phyloP scores from a whole-genome alignment of 2,797 vertebrate species.

The Malurus splendens region DNA sequence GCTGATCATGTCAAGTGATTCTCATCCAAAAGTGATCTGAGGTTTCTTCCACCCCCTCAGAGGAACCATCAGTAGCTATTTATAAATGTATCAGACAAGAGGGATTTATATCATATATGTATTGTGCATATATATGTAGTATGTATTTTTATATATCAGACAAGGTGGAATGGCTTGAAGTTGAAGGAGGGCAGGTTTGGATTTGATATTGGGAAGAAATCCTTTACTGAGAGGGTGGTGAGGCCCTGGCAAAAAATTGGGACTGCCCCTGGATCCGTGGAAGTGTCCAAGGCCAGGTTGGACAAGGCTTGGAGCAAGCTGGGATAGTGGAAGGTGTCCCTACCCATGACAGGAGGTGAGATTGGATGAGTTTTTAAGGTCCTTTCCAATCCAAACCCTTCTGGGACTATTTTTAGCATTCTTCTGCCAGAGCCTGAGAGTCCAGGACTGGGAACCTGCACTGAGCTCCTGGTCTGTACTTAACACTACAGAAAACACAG shows the following conservation, averaged over 20 bases:
- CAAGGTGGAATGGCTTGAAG: not conserved
- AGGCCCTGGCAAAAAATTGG: not conserved
- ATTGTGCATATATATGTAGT: too few species aligned
- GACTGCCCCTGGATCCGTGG: not conserved
- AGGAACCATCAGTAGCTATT: not conserved
- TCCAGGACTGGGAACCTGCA: not conserved
- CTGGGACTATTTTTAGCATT: not conserved
- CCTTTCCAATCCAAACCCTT: not conserved
- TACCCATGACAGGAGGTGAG: not conserved
- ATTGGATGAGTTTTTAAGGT: not conserved
- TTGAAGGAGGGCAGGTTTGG: not conserved
- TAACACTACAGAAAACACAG: not conserved
- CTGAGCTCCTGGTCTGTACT: not conserved
- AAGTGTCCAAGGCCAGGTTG: not conserved
- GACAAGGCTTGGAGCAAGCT: not conserved
- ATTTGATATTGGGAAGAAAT: not conserved
- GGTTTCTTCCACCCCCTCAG: not conserved
- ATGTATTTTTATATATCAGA: not conserved
- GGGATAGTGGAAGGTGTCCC: not conserved
- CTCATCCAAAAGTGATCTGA: not conserved
- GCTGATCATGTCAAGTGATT: not conserved
- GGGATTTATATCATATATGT: not conserved
- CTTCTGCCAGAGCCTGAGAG: not conserved
- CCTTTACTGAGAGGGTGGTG: not conserved
- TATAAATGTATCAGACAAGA: not conserved